Base-by-base conservation (phyloP, 2,888 invertebrate genomes). In the Xylophagus ater region DNA sequence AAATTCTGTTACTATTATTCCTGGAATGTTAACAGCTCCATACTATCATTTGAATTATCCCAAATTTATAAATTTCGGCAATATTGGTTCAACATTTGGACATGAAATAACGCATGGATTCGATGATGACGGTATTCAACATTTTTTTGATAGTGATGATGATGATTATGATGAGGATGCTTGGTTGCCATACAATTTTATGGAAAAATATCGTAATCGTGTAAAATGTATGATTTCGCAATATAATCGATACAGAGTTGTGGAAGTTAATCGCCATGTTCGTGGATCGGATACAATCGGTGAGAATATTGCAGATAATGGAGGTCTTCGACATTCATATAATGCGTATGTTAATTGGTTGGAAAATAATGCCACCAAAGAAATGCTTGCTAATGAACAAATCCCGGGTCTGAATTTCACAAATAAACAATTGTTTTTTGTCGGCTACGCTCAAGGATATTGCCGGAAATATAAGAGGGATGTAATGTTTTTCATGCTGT, bases 61-160 rank as follows among this genome's bases (percentile, higher is more conserved):
- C 14, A 14, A 33, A 28, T 21, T 26, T 3, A 1, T 40, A 13
- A 36, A 32, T 4, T 24, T 26, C 10, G 43, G 36, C n/a, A 34
- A 21, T 9, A 13, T 35, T 24, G 43, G 43, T 23, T 33, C 40
- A 10, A 28, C 29, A 17, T 36, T 40, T 9, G 40, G 24, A 15
- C 43, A 43, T 28, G 43, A 43, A 68, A 83, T 88, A 37, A 84
- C 85, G 0, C 87, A 87, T 55, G 83, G 83, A 4, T 85, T 85
- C 53, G 83, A 84, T 56, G 3, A 20, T 36, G 78, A 79, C 8
- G 86, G 90, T 36, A 74, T 87, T 39, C 85, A 87, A 67, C 90
- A 85, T 57, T 87, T 90, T 60, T 79, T 81, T 52, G 73, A 83
- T 44, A 90, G 90, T 6, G 87, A 88, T 62, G n/a, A n/a, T n/a